Percentiles rank a stretch among this genome's conserved stretches.
phyloP scores from a whole-genome alignment of 2,113 vertebrate species.

The Ornithorhynchus anatinus region DNA sequence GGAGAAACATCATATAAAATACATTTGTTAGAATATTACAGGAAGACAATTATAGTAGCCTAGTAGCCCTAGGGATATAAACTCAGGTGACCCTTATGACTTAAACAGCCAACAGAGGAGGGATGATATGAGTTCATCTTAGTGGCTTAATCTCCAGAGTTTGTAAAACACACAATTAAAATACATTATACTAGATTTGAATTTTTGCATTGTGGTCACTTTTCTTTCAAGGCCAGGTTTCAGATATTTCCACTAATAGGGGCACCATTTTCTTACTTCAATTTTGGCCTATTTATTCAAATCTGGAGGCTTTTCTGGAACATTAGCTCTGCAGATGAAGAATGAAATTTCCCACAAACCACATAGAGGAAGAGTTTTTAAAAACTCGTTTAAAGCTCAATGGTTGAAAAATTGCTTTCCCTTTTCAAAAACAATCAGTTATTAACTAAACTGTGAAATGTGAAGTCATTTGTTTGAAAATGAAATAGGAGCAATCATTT shows the following conservation, averaged over 20 bases:
- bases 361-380: slow-evolving; percentile 25
- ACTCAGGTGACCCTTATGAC: too few relatives aligned
- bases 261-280: slow-evolving; percentile 10
- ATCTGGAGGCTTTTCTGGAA: slow-evolving; percentile 46
- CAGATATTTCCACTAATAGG: slow-evolving; percentile 9
- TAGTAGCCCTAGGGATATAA: too few relatives aligned
- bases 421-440: background rate
- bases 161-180: too few relatives aligned
- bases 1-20: too few relatives aligned
- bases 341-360: slow-evolving; percentile 1
- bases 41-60: too few relatives aligned
- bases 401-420: background rate
- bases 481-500: slow-evolving; percentile 10
- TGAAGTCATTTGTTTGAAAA: background rate
- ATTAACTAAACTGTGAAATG: background rate
- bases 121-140: too few relatives aligned
- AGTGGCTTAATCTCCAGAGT: too few relatives aligned
- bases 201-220: background rate
- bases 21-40: too few relatives aligned
- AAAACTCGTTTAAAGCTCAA: background rate
- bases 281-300: background rate
- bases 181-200: too few relatives aligned
- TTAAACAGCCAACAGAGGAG: too few relatives aligned
- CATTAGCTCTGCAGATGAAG: slow-evolving; percentile 1
- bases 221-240: slow-evolving; percentile 16